phyloP scores from a whole-genome alignment of 1,140 invertebrate species.

The Triops cancriformis region DNA sequence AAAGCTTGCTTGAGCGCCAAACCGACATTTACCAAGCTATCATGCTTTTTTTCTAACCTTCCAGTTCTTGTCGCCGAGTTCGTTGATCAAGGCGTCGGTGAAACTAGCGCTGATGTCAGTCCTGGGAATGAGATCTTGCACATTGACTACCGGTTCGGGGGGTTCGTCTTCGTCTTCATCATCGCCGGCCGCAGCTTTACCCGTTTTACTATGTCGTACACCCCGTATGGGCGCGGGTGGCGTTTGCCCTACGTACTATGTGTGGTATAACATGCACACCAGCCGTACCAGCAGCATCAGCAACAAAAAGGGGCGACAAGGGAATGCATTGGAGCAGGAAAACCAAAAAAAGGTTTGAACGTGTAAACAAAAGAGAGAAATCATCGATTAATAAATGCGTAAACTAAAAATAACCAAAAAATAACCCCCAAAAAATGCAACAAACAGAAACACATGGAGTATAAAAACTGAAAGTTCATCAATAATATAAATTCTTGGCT shows the following conservation, averaged over 20 bases:
- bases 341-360: conserved; percentile 14
- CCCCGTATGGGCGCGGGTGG: conserved; percentile 63
- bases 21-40: not conserved
- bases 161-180: conserved; percentile 30
- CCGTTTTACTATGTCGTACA: conserved; percentile 23
- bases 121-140: conserved; percentile 59
- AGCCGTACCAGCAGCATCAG: conserved; percentile 6
- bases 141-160: conserved; percentile 42
- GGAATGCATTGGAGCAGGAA: not conserved
- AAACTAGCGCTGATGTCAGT: conserved; percentile 79
- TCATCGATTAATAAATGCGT: conserved; percentile 15
- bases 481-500: no score
- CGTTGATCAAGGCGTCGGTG: conserved; percentile 66
- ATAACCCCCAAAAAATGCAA: no score
- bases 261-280: conserved; percentile 19
- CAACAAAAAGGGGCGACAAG: conserved; percentile 13
- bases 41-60: conserved; percentile 48
- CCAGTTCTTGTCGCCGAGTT: conserved; percentile 90
- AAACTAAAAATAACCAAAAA: not conserved
- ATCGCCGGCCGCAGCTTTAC: conserved; percentile 29
- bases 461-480: no score
- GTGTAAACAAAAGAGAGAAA: conserved; percentile 1
- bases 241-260: conserved; percentile 51
- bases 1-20: conserved; percentile 23
- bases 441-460: no score